Conservation (phyloP, 2,113 vertebrate species). For the Leucopsar rothschildi region DNA sequence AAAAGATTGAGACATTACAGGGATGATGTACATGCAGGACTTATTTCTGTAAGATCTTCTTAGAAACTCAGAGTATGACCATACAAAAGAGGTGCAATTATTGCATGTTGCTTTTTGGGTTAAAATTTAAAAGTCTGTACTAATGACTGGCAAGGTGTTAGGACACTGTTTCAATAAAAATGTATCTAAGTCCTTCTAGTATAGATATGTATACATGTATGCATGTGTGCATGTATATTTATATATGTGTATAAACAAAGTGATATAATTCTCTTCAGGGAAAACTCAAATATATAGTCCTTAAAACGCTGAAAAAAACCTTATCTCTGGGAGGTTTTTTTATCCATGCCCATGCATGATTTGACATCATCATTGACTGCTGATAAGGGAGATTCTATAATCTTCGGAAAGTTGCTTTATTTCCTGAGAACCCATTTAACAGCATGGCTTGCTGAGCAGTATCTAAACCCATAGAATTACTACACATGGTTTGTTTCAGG, state of each 20-base stretch:
- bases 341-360: rapidly evolving
- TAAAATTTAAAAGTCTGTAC: background rate
- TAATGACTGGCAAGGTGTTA: background rate
- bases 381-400: background rate
- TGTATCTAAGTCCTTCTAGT: background rate
- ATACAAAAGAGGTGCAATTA: background rate
- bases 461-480: background rate
- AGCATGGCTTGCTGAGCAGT: background rate
- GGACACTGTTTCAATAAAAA: background rate
- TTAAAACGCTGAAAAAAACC: background rate
- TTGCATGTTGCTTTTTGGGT: background rate
- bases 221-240: background rate
- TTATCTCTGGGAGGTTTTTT: rapidly evolving
- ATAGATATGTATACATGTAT: too few relatives aligned
- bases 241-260: background rate
- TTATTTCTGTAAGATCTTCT: background rate
- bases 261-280: background rate
- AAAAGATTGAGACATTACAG: background rate
- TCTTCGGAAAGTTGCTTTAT: background rate
- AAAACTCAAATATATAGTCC: background rate
- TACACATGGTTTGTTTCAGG: background rate
- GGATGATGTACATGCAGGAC: background rate
- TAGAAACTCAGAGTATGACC: rapidly evolving
- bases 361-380: background rate
- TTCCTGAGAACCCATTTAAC: background rate